Evolutionary conservation across 2,113 vertebrate species (phyloP).

Genomic region (Chlamydotis undulata): DNA sequence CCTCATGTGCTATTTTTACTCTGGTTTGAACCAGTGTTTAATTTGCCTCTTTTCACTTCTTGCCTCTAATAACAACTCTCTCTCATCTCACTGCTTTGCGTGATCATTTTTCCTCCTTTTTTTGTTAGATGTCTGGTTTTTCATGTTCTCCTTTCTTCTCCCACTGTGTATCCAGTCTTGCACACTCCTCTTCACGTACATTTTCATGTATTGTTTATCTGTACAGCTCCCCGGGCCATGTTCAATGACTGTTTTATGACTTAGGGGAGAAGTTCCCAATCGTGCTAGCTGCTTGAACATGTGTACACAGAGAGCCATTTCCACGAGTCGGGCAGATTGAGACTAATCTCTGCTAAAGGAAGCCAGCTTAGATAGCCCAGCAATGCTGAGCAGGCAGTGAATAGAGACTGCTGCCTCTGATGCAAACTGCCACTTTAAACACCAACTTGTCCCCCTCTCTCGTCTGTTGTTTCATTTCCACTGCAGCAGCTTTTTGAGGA

Average conservation of each 20-base stretch:
- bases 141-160: neutral
- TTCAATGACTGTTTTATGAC: neutral
- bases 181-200: neutral
- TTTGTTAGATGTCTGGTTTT: slow-evolving; percentile 11
- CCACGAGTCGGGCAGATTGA: rapidly evolving
- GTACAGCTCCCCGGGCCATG: neutral
- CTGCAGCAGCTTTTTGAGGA: too few relatives aligned
- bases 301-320: neutral
- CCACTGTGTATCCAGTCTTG: neutral
- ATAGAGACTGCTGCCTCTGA: too few relatives aligned
- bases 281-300: neutral
- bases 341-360: neutral
- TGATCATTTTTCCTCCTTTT: neutral
- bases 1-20: slow-evolving; percentile 33
- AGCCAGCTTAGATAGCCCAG: neutral
- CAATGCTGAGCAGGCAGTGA: too few relatives aligned
- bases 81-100: neutral
- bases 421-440: too few relatives aligned
- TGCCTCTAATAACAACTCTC: neutral
- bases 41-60: slow-evolving; percentile 40
- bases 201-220: neutral
- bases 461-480: too few relatives aligned
- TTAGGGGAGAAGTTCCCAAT: neutral
- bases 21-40: slow-evolving; percentile 38
- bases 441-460: too few relatives aligned